Evolutionary conservation across 2,797 vertebrate species (phyloP), one percentile per base, ranked within the genome.

Genomic region (Melanotaenia boesemani): DNA sequence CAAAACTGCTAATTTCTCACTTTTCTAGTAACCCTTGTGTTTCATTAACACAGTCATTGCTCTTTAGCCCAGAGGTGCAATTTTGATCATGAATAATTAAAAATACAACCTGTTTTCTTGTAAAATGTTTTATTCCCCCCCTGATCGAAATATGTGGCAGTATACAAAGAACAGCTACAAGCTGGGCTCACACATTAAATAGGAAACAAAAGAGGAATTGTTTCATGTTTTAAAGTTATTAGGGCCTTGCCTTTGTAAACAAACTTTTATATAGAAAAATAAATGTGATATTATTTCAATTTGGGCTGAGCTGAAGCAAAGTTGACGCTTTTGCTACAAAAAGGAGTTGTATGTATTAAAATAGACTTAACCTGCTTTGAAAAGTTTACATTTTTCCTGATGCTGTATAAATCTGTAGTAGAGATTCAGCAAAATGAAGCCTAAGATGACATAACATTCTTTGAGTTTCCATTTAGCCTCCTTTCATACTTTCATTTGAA

Each of bases 1-100:
- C 81, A 48, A 81, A 81, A 24, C 13, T 3, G 55, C 10, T 61
- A 57, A n/a, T 72, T 46, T 72, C 30, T 26, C 4, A 16, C 70
- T 61, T 76, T 71, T 46, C 41, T 68, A 61, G 48, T 36, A 48
- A 41, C 6, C 4, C 18, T 26, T 34, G 5, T 50, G n/a, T 69
- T 64, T 63, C 30, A 16, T 11, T 24, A 22, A 54, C 12, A 5
- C 26, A 54, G 36, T 30, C 13, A 9, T 16, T n/a, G 18, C 26
- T 55, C 7, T 64, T 61, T 41, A 16, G 26, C 20, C 6, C n/a
- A 2, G 2, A 32, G 3, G 6, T 77, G 48, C 3, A 10, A 36
- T 63, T 69, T 34, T 11, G 26, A 20, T n/a, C 16, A 73, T 18
- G 18, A 66, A 30, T 0, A 48, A 24, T 5, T 28, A 77, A 59